Evolutionary conservation across 2,888 invertebrate species (phyloP).

Genomic region (Caenorhabditis zanzibari): DNA sequence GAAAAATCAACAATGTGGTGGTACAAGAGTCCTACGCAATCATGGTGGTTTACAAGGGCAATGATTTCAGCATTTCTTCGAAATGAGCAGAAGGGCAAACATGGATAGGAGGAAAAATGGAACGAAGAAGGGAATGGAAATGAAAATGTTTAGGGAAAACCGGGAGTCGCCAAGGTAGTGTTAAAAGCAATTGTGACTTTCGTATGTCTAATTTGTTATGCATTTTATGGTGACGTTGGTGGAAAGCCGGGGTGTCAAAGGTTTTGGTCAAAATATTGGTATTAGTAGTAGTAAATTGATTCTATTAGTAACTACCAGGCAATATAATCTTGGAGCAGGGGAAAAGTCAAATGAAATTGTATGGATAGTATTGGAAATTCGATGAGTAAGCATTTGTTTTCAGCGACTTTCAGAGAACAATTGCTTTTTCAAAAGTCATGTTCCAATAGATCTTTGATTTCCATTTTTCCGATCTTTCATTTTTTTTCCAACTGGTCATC

Average conservation of each 20-base stretch:
- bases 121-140: constrained; percentile 11
- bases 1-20: constrained; percentile 33
- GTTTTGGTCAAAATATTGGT: neutral
- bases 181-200: constrained; percentile 1
- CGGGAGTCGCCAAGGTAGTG: constrained; percentile 22
- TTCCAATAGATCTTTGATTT: too few relatives aligned
- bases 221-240: constrained; percentile 39
- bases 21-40: constrained; percentile 44
- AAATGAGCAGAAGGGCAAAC: neutral
- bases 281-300: neutral
- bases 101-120: constrained; percentile 5
- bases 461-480: too few relatives aligned
- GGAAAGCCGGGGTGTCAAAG: neutral
- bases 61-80: constrained; percentile 13
- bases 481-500: too few relatives aligned
- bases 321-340: too few relatives aligned
- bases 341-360: too few relatives aligned
- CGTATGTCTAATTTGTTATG: constrained; percentile 55
- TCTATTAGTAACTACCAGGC: neutral
- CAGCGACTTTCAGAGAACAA: too few relatives aligned
- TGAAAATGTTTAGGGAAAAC: neutral
- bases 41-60: constrained; percentile 45
- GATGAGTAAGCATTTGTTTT: too few relatives aligned
- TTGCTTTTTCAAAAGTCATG: neutral
- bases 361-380: too few relatives aligned